A percentile compares a stretch with the other conserved stretches of the same genome.
phyloP scores from a whole-genome alignment of 1,140 invertebrate species.

The Cherax destructor region DNA sequence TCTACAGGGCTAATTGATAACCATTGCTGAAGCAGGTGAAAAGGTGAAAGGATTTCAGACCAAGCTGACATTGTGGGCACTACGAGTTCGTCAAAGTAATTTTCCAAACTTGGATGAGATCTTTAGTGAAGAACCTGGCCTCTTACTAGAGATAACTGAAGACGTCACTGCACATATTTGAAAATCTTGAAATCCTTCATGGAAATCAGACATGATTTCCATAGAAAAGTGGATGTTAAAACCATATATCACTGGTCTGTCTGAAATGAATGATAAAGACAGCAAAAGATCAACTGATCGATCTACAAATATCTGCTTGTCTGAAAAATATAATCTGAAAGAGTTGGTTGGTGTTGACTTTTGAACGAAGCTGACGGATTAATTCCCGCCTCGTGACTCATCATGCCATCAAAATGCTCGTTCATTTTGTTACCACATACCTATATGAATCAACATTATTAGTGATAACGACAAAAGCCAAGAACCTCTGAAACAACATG shows the following conservation, averaged over 20 bases:
- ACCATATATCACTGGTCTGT: no score
- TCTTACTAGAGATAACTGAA: background rate
- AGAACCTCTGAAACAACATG: background rate
- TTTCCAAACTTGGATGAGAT: slow-evolving; percentile 11
- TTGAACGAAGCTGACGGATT: background rate
- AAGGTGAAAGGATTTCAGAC: background rate
- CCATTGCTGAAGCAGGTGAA: slow-evolving; percentile 2
- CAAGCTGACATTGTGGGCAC: background rate
- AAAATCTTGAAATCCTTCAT: no score
- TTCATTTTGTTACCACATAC: slow-evolving; percentile 8
- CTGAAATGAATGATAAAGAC: no score
- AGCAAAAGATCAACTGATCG: no score
- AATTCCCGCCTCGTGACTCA: background rate
- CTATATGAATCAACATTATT: background rate
- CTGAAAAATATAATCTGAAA: background rate
- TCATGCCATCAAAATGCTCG: background rate
- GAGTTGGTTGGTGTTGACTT: background rate
- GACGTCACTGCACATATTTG: slow-evolving; percentile 2
- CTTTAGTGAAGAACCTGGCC: background rate
- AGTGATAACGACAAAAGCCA: background rate
- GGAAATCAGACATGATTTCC: no score
- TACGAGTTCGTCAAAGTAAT: background rate
- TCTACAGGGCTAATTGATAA: background rate
- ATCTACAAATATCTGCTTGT: no score
- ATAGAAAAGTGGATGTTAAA: no score